Evolutionary conservation across 2,797 vertebrate genomes (phyloP).

Genomic region (Molossus molossus): DNA sequence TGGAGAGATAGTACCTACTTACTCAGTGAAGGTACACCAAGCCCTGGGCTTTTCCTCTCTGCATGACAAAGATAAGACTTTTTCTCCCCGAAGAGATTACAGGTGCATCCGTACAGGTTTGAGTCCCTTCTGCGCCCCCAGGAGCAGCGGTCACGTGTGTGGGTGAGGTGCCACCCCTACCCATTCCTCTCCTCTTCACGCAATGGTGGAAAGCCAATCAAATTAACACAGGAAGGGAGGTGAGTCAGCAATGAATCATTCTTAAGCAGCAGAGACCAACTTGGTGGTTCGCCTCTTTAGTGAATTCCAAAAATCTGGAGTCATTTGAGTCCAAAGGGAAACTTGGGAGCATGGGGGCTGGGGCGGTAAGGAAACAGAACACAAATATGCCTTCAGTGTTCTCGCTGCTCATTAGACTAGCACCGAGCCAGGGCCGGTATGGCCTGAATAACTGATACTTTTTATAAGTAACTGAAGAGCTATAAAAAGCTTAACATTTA

Average conservation of each 20-base stretch:
- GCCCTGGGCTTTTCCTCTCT: neutral
- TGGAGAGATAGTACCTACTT: neutral
- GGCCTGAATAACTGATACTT: constrained; percentile 83
- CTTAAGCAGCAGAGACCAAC: constrained; percentile 63
- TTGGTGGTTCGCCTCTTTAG: constrained; percentile 10
- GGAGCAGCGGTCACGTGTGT: neutral
- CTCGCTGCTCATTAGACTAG: constrained; percentile 75
- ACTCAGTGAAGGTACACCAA: neutral
- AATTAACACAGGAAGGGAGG: constrained; percentile 3
- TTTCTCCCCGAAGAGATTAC: neutral
- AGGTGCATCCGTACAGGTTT: neutral
- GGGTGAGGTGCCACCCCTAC: neutral
- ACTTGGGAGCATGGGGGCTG: constrained; percentile 19
- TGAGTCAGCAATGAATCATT: constrained; percentile 58
- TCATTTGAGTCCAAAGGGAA: constrained; percentile 75
- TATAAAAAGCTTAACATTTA: constrained; percentile 83
- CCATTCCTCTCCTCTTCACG: neutral
- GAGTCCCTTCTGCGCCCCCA: neutral
- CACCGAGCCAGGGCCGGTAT: constrained; percentile 36
- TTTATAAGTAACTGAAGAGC: constrained; percentile 85
- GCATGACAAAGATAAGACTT: neutral
- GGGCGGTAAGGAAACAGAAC: constrained; percentile 72
- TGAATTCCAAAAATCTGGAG: constrained; percentile 78
- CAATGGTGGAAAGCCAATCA: neutral
- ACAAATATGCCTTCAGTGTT: constrained; percentile 71